Evolutionary conservation across 2,888 invertebrate genomes (phyloP), one percentile per base, ranked within the genome.

Genomic region (Ormyrus rosae): DNA sequence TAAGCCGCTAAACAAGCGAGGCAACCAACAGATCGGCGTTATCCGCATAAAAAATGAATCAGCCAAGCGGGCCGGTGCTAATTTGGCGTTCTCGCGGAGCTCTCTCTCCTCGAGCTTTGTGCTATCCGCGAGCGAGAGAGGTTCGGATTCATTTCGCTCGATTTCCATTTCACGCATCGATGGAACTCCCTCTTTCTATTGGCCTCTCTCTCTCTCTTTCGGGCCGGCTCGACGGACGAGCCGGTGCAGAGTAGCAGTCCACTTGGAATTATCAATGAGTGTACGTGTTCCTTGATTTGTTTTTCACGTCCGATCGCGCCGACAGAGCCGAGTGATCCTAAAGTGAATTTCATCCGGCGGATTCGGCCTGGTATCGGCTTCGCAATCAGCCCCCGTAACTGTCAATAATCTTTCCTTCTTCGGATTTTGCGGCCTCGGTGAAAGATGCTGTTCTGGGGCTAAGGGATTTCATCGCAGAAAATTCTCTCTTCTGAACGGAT

Each of bases 151-250:
- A 88, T 88, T 87, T 87, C 86, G 86, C 86, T 86, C 87, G 87
- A 89, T 88, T 89, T 89, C 86, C 88, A 89, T 89, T 89, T 89
- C 86, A 88, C 86, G 89, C 86, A 88, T 86, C 86, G 86, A 84
- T 86, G 85, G 85, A 86, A 82, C 85, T 84, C 84, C 48, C 19
- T n/a, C 13, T 34, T 34, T 34, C 34, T 34, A 34, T 34, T 19
- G 19, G 19, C 19, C 63, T 48, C 34, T 69, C 51, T 55, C 61
- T 51, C 46, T 61, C 13, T 60, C 68, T 65, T 6, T 56, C 45
- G 9, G n/a, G 13, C 71, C 78, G 74, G 82, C 76, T 13, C 87
- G 86, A 86, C 85, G 86, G 85, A 86, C 84, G 84, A 85, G 84
- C 87, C 84, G 86, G 86, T 34, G 34, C 34, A 86, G 85, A 87